Conservation (phyloP, 2,797 vertebrate species). For the Phalanger gymnotis region DNA sequence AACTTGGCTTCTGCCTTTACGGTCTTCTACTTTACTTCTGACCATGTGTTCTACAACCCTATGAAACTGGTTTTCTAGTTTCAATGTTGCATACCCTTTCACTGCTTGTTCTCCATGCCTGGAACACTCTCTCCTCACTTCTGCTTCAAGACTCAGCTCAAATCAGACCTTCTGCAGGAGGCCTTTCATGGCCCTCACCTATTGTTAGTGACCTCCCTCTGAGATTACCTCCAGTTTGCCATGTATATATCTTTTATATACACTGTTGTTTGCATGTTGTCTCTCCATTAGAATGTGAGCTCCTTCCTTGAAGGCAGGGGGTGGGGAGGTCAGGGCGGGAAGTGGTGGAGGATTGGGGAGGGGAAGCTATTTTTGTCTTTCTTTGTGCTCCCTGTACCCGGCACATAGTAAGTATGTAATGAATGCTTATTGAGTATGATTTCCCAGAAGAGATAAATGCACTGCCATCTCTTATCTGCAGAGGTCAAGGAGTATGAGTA, state of each 20-base stretch:
- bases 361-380: not conserved
- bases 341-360: too few relatives aligned
- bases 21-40: not conserved
- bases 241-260: not conserved
- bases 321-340: too few relatives aligned
- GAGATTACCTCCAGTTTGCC: too few relatives aligned
- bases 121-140: not conserved
- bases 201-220: not conserved
- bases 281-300: not conserved
- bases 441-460: not conserved
- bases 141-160: not conserved
- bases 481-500: not conserved
- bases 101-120: too few relatives aligned
- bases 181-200: not conserved
- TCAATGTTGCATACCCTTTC: too few relatives aligned
- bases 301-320: not conserved
- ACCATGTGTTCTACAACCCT: not conserved
- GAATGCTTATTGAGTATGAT: not conserved
- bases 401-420: not conserved
- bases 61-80: not conserved
- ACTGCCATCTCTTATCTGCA: not conserved
- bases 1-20: not conserved
- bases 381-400: not conserved
- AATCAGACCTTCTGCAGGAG: too few relatives aligned
- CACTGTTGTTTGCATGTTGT: not conserved